phyloP scores from a whole-genome alignment of 2,888 invertebrate genomes.

The Busseola fusca region DNA sequence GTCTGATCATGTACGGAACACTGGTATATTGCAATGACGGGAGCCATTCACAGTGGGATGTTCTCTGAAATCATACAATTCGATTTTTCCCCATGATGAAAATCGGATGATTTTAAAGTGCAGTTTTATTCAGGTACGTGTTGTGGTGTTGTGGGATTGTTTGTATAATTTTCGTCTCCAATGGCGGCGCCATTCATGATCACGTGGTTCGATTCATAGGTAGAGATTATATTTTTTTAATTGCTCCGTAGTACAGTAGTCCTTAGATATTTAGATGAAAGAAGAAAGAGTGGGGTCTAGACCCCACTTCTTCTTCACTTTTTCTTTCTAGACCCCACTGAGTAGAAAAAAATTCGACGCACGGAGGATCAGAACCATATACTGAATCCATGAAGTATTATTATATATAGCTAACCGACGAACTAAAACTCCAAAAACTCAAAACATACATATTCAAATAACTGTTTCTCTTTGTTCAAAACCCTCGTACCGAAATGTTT shows the following conservation, averaged over 20 bases:
- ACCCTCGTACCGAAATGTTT: neutral
- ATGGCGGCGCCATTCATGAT: neutral
- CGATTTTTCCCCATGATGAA: neutral
- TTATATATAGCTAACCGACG: neutral
- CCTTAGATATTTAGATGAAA: too few relatives aligned
- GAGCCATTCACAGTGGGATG: neutral
- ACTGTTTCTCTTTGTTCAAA: neutral
- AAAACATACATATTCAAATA: neutral
- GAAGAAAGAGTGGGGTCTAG: too few relatives aligned
- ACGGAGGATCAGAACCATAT: neutral
- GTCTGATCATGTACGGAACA: slow-evolving; percentile 15
- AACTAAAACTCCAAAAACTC: neutral
- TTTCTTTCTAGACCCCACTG: too few relatives aligned
- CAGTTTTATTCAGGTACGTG: neutral
- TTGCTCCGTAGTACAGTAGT: neutral
- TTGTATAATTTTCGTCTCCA: neutral
- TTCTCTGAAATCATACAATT: neutral
- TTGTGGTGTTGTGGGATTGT: neutral
- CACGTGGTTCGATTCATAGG: neutral
- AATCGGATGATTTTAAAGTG: neutral
- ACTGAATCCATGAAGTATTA: neutral
- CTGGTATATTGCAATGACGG: neutral
- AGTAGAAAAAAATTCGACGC: too few relatives aligned
- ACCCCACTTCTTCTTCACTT: too few relatives aligned
- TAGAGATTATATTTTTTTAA: neutral